Base-by-base conservation (phyloP, 2,113 vertebrate species). In the Lichenostomus cassidix region DNA sequence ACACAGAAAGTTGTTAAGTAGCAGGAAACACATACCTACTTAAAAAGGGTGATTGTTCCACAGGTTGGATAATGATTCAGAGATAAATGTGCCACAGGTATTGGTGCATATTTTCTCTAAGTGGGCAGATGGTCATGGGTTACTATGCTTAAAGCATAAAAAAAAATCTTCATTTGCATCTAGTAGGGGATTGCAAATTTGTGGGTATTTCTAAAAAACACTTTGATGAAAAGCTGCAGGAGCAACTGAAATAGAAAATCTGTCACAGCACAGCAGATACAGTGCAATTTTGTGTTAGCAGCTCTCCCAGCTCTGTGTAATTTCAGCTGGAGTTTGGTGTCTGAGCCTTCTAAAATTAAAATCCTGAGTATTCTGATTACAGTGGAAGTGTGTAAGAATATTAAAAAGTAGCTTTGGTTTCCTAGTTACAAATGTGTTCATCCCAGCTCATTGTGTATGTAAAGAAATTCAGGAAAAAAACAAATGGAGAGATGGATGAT, bases 271-370 rank as follows among this genome's bases (percentile, higher is more conserved):
- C 62, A 75, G 71, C 49, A 82, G 74, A 85, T 49, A 49, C 8
- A 6, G 53, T 2, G 0, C 65, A 81, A 73, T 91, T 94, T 91
- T 56, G 22, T 60, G 53, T 84, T 89, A 79, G 18, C 56, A 50
- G 31, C 80, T 94, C 90, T 85, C 87, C 87, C 71, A 74, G 71
- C 79, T 88, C 79, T 77, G 33, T 1, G 17, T 83, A 90, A 95
- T 68, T 90, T 93, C 75, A 90, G 47, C 50, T 86, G 90, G 79
- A 93, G 88, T 86, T 96, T 24, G 21, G 42, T 70, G 77, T 78
- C 60, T 73, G 33, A 67, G 47, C 65, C 67, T 93, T 92, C 87
- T 92, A 87, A 94, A 96, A 92, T 95, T 94, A 86, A 94, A 89
- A 87, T 59, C 50, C 29, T 10, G 33, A 74, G 78, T 94, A 73